Evolutionary conservation across 1,140 invertebrate species (phyloP).

Genomic region (Nomia melanderi): DNA sequence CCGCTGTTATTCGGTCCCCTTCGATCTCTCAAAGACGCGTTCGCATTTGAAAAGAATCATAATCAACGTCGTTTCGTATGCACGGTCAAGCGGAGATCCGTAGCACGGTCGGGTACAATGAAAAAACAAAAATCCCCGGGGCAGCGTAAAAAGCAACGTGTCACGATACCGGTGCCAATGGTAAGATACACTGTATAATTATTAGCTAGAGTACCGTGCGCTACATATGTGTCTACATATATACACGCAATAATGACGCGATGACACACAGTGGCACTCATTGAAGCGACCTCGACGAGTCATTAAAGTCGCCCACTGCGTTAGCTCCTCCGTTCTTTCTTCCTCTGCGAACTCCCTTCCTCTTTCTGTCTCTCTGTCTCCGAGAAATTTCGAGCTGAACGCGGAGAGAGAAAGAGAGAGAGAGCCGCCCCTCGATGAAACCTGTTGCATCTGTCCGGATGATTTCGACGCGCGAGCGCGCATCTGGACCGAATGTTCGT

Average conservation of each 20-base stretch:
- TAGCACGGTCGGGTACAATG: background rate
- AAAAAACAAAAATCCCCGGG: background rate
- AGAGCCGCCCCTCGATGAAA: background rate
- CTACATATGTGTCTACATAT: slow-evolving; percentile 9
- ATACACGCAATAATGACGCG: slow-evolving; percentile 51
- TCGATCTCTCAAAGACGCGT: no score
- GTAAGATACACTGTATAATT: slow-evolving; percentile 38
- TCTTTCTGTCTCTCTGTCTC: background rate
- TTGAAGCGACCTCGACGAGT: slow-evolving; percentile 73
- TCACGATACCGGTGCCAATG: slow-evolving; percentile 11
- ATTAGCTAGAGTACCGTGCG: slow-evolving; percentile 23
- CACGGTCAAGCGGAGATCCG: no score
- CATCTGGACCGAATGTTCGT: background rate
- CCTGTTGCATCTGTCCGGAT: slow-evolving; percentile 18
- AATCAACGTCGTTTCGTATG: no score
- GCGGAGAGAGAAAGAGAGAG: no score
- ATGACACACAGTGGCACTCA: slow-evolving; percentile 69
- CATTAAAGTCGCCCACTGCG: slow-evolving; percentile 70
- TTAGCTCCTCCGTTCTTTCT: slow-evolving; percentile 40
- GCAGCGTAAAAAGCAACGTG: background rate
- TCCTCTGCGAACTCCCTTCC: slow-evolving; percentile 16
- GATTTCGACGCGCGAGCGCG: background rate
- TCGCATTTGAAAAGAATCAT: no score
- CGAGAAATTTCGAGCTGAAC: slow-evolving; percentile 7
- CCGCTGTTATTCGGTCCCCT: no score